Evolutionary conservation across 1,140 invertebrate genomes (phyloP).

Genomic region (Whitmania pigra): DNA sequence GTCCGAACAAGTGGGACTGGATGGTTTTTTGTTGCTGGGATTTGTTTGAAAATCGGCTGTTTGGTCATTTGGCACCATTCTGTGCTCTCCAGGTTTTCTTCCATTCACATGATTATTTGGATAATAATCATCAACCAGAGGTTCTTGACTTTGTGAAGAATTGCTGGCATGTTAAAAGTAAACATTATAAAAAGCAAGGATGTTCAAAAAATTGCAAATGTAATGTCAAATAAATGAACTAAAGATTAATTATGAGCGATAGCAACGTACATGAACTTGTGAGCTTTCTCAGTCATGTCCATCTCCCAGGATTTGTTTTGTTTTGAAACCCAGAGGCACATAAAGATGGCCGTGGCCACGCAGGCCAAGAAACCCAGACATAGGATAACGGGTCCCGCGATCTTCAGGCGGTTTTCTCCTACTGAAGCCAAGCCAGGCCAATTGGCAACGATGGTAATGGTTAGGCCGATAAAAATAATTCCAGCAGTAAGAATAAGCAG

Average conservation of each 20-base stretch:
- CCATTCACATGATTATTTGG: background rate
- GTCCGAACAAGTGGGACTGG: background rate
- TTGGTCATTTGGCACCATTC: background rate
- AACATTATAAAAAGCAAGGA: too few relatives aligned
- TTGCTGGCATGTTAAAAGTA: background rate
- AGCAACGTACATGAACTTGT: background rate
- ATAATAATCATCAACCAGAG: constrained; percentile 2
- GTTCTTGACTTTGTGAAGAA: constrained; percentile 13
- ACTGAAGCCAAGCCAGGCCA: constrained; percentile 23
- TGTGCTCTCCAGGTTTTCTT: constrained; percentile 2
- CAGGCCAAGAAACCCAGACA: constrained; percentile 15
- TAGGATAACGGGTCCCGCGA: constrained; percentile 21
- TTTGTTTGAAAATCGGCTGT: background rate
- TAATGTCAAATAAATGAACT: too few relatives aligned
- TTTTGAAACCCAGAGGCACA: constrained; percentile 6
- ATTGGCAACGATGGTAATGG: constrained; percentile 24
- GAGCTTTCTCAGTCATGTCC: constrained; percentile 5
- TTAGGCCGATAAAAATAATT: constrained; percentile 24
- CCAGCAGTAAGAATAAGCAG: constrained; percentile 22
- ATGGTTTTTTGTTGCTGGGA: background rate
- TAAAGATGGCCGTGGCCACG: background rate
- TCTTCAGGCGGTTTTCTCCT: constrained; percentile 22
- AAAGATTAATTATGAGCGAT: too few relatives aligned
- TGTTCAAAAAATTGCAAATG: too few relatives aligned
- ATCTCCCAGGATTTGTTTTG: constrained; percentile 1